Evolutionary conservation across 2,797 vertebrate genomes (phyloP).

Genomic region (Pempheris klunzingeri): DNA sequence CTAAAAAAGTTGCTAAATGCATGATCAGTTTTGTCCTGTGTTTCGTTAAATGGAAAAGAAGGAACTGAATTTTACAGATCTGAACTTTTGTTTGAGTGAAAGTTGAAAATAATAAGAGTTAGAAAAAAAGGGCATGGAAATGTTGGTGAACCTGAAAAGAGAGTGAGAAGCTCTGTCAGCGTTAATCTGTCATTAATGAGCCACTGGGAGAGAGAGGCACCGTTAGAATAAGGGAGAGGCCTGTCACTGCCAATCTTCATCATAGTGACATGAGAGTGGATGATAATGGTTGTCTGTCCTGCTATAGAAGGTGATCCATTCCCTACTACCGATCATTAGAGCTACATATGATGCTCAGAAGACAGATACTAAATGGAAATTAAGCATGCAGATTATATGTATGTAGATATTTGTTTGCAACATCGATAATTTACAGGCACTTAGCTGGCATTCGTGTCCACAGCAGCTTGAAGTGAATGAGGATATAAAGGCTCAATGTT

Average conservation of each 20-base stretch:
- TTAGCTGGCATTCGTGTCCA: slow-evolving; percentile 6
- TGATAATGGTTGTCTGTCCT: slow-evolving; percentile 25
- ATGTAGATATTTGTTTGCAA: slow-evolving; percentile 20
- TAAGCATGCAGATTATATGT: slow-evolving; percentile 15
- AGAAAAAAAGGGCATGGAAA: neutral
- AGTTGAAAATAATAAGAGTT: neutral
- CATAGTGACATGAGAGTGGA: slow-evolving; percentile 33
- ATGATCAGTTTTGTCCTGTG: neutral
- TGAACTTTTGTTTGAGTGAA: neutral
- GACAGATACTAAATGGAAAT: slow-evolving; percentile 25
- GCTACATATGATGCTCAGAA: slow-evolving; percentile 26
- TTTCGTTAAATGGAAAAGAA: neutral
- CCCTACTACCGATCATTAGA: slow-evolving; percentile 2
- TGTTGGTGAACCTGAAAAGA: neutral
- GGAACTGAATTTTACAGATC: no score
- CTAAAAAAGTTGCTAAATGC: neutral
- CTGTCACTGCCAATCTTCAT: slow-evolving; percentile 36
- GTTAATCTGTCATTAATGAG: slow-evolving; percentile 34
- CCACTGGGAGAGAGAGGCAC: slow-evolving; percentile 20
- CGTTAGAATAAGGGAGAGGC: slow-evolving; percentile 10
- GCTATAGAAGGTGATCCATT: slow-evolving; percentile 40
- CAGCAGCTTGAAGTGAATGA: neutral
- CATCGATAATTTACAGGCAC: slow-evolving; percentile 34
- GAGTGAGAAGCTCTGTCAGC: slow-evolving; percentile 20
- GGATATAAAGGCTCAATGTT: slow-evolving; percentile 43